These are phyloP conservation scores for Catotricha subobsoleta DNA, from an alignment of 2,888 invertebrate species.

Conservation along the genomic window DNA sequence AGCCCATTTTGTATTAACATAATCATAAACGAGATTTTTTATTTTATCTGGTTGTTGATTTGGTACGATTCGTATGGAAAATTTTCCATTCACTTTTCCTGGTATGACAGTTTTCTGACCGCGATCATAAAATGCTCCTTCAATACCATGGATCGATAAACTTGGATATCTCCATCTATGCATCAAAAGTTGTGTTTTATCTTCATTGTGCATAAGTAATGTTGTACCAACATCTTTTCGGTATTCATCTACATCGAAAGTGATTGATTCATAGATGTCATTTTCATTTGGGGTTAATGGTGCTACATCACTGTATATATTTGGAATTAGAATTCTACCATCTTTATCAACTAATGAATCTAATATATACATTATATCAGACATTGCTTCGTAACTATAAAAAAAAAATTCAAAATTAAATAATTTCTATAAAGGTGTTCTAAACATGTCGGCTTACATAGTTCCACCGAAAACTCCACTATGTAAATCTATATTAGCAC, in stretches of 20 bases:
- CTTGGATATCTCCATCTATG: constrained; percentile 90
- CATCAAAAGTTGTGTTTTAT: constrained; percentile 73
- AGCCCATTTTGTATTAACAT: constrained; percentile 61
- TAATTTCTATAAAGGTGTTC: neutral
- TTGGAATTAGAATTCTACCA: constrained; percentile 70
- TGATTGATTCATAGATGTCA: constrained; percentile 59
- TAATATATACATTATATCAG: constrained; percentile 75
- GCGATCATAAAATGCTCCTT: constrained; percentile 83
- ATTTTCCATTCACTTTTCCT: constrained; percentile 85
- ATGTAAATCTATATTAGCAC: constrained; percentile 83
- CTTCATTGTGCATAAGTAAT: constrained; percentile 53
- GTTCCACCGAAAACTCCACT: constrained; percentile 93
- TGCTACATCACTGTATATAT: constrained; percentile 66
- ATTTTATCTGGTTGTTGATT: constrained; percentile 73
- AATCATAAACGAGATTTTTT: constrained; percentile 57
- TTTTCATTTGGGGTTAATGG: constrained; percentile 51
- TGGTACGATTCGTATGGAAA: constrained; percentile 93
- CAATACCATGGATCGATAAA: constrained; percentile 87
- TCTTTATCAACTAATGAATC: constrained; percentile 67
- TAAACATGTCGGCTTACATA: constrained; percentile 41
- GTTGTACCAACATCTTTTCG: constrained; percentile 50
- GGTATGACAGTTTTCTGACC: constrained; percentile 95
- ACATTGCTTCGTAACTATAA: constrained; percentile 63
- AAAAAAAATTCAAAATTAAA: constrained; percentile 4
- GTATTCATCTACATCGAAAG: constrained; percentile 69